Evolutionary conservation across 2,888 invertebrate genomes (phyloP), one percentile per base, ranked within the genome.

Genomic region (Antitype chi): DNA sequence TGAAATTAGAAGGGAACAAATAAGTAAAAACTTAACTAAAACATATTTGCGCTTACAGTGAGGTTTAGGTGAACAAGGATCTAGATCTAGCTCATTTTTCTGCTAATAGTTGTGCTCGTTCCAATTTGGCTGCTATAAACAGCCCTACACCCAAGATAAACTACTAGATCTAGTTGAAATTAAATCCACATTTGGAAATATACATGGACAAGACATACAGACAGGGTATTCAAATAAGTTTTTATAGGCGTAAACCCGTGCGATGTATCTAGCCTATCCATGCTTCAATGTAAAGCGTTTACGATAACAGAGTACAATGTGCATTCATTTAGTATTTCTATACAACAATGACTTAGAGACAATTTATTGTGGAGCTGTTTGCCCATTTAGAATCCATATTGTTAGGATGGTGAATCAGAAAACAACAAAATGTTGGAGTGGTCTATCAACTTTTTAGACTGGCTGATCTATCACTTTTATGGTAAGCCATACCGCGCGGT

Each of bases 231-330:
- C 25, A 68, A 72, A 55, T 53, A 69, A 53, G 17, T 25, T 13
- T 25, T 13, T 49, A 49, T 23, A 32, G 20, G 3, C n/a, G 9
- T 2, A 5, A 32, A n/a, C 23, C 60, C 20, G 20, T 11, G 23
- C 23, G 13, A 15, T 5, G 6, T 23, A 11, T 23, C n/a, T 15
- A 15, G 63, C n/a, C 43, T 47, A 20, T 20, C 11, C 25, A 25
- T 53, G 57, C 11, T 0, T 53, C 28, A 25, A 47, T 7, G 32
- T 73, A 70, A n/a, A 73, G 13, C 43, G 25, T 53, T n/a, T 1
- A 20, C 52, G 67, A 84, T 75, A 80, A 66, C 71, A 62, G 15
- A 82, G 47, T 74, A 84, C 81, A 84, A 82, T 82, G 66, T 71
- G 64, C 69, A 84, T 84, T 71, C 71, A 59, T 62, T 43, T 70